Conservation (phyloP, 2,113 vertebrate genomes). For the Machaerirhynchus nigripectus region DNA sequence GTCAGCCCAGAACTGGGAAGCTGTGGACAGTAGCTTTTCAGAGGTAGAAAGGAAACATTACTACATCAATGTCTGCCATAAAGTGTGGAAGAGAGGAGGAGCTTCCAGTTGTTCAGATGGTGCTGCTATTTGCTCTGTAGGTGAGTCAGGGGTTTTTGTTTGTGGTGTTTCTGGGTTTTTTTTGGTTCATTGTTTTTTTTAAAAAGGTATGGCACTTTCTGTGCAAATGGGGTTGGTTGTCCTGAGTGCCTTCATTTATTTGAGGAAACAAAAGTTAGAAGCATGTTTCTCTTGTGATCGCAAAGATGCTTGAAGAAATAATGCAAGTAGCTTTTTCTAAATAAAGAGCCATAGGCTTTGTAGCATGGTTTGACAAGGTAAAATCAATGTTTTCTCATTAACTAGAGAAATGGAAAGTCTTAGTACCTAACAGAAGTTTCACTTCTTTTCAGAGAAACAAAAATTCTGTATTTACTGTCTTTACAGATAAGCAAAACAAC, state of each 20-base stretch:
- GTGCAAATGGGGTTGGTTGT: background rate
- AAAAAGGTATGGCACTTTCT: background rate
- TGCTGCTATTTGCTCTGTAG: slow-evolving; percentile 86
- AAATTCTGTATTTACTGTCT: background rate
- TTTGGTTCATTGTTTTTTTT: background rate
- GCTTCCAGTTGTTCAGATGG: slow-evolving; percentile 76
- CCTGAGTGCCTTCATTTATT: background rate
- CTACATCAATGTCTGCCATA: slow-evolving; percentile 91
- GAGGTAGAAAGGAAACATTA: slow-evolving; percentile 70
- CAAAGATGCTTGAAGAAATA: background rate
- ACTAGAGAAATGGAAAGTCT: background rate
- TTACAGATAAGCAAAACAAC: slow-evolving; percentile 72
- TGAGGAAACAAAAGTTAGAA: background rate
- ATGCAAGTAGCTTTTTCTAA: background rate
- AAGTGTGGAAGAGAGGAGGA: slow-evolving; percentile 74
- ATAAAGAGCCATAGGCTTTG: background rate
- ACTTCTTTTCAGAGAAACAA: background rate
- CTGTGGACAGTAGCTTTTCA: slow-evolving; percentile 72
- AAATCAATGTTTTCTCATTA: background rate
- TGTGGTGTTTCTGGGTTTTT: background rate
- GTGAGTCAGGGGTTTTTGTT: slow-evolving; percentile 70
- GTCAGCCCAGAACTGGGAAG: slow-evolving; percentile 88
- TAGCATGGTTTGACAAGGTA: background rate
- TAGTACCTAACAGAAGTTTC: background rate
- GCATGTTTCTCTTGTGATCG: background rate